Evolutionary conservation across 92 coral and sea anemone species (phyloP).

Genomic region (Parazoanthus atlanticus): DNA sequence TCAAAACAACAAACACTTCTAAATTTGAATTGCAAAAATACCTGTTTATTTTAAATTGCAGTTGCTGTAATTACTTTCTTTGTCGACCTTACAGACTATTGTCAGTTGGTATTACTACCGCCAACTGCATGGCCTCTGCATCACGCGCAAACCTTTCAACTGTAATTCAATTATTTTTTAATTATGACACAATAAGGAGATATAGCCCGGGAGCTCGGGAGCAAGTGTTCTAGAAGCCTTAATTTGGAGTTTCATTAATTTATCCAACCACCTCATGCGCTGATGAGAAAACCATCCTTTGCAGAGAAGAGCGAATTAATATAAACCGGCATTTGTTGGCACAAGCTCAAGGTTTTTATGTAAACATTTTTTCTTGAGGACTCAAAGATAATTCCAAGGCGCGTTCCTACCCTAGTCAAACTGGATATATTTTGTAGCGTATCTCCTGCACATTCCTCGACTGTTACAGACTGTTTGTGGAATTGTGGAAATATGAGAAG

Average conservation of each 20-base stretch:
- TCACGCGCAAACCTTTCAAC: not conserved
- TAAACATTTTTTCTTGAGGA: not conserved
- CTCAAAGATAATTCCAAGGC: not conserved
- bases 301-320: not conserved
- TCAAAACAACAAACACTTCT: no score
- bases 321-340: not conserved
- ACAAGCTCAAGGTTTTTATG: not conserved
- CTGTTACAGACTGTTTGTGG: not conserved
- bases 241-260: not conserved
- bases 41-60: not conserved
- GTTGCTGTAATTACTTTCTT: slow-evolving; percentile 2
- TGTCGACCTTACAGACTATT: not conserved
- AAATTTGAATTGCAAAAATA: slow-evolving; percentile 21
- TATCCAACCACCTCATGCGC: not conserved
- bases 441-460: not conserved
- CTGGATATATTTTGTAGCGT: not conserved
- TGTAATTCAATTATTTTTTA: slow-evolving; percentile 8
- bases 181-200: slow-evolving; percentile 28
- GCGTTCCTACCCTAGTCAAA: not conserved
- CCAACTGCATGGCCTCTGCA: not conserved
- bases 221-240: not conserved
- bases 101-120: not conserved
- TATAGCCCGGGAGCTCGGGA: no score
- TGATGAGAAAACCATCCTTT: not conserved
- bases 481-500: slow-evolving; percentile 1